Evolutionary conservation across 1,140 invertebrate genomes (phyloP), one percentile per base, ranked within the genome.

Genomic region (Polypedilum vanderplanki): DNA sequence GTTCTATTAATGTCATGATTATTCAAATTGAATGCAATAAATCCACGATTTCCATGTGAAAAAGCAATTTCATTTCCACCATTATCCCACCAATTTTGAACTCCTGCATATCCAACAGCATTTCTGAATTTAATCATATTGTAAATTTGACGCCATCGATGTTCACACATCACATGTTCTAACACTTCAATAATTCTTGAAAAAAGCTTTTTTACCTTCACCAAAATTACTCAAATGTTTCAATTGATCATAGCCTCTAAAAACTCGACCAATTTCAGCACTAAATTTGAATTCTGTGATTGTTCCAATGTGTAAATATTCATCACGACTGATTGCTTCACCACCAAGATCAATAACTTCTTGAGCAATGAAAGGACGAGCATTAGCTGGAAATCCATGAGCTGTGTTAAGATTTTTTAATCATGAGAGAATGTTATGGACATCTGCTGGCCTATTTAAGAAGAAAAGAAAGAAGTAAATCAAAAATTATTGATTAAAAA

Each of bases 301-400:
- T 10, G 87, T 83, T 17, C 87, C 91, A 1, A 90, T 80, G 0
- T 82, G 76, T 4, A 87, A 87, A 80, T 93, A 93, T 77, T 93
- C 88, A 5, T 80, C 77, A n/a, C 85, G 85, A 10, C 84, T 87
- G 40, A 77, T 20, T 9, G 81, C 79, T 79, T 92, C 92, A 41
- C 87, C 85, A 73, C 90, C 90, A 7, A 87, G 83, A 81, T 95
- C 92, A 74, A 94, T 93, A 9, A 95, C 92, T 84, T 96, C 93
- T 79, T 94, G 92, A 80, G 85, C 90, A 77, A 93, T 86, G 79
- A 89, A 90, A 0, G 91, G 88, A 65, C 86, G 83, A n/a, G 86
- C 77, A 1, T 84, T 83, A 0, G 78, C 76, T 2, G 84, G 80
- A 80, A 91, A 92, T 40, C 88, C 87, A 75, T 87, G 85, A 0